phyloP scores from a whole-genome alignment of 2,888 invertebrate species.

The Unio delphinus region DNA sequence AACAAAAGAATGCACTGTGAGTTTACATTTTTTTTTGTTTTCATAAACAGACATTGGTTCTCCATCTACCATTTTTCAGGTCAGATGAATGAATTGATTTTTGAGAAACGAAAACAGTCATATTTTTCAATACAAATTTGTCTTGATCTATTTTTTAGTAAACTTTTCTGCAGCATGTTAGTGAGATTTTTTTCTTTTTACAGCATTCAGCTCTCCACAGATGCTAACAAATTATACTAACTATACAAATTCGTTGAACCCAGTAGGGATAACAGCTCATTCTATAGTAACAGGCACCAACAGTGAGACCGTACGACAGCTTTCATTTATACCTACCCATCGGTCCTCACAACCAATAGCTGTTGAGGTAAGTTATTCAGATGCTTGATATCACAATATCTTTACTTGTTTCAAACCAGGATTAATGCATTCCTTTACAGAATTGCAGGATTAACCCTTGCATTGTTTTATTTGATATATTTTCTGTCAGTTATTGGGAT shows the following conservation, averaged over 20 bases:
- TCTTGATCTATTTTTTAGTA: no score
- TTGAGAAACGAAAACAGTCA: no score
- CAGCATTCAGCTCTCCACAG: slow-evolving; percentile 24
- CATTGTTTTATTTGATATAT: no score
- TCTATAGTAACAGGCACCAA: slow-evolving; percentile 37
- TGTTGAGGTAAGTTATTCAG: slow-evolving; percentile 19
- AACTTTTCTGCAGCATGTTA: slow-evolving; percentile 2
- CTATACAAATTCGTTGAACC: slow-evolving; percentile 32
- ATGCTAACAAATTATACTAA: slow-evolving; percentile 24
- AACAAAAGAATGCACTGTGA: no score
- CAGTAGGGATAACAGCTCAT: slow-evolving; percentile 28
- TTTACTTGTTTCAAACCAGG: not conserved
- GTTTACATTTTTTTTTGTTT: no score
- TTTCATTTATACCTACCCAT: slow-evolving; percentile 24
- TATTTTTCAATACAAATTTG: no score
- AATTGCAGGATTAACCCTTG: no score
- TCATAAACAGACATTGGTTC: not conserved
- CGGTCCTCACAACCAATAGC: slow-evolving; percentile 46
- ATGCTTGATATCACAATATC: not conserved
- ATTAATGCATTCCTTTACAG: no score
- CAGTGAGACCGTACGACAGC: slow-evolving; percentile 55
- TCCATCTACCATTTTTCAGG: not conserved
- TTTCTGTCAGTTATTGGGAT: no score
- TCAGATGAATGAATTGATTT: not conserved
- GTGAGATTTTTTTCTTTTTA: slow-evolving; percentile 6